A percentile compares a stretch with the other conserved stretches of the same genome.
These are phyloP conservation scores for Troilus luridus DNA, from an alignment of 2,888 invertebrate species.

Conservation along the genomic window DNA sequence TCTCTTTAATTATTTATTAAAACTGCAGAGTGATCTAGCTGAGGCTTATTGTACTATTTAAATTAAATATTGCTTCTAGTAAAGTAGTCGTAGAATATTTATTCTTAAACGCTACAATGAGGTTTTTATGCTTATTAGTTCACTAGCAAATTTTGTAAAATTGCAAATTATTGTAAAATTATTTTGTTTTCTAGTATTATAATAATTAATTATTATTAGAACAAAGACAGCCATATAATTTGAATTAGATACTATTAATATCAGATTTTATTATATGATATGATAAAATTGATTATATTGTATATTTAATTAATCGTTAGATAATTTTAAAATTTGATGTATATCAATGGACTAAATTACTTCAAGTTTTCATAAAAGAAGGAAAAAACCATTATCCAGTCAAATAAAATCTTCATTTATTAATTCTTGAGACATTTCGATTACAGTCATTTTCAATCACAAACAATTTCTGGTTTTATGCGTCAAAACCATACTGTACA, in stretches of 20 bases:
- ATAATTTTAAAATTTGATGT: no score
- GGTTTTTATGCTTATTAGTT: constrained; percentile 32
- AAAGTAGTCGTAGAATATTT: background rate
- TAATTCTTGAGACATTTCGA: no score
- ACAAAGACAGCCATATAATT: background rate
- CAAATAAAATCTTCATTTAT: no score
- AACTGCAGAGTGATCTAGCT: constrained; percentile 1
- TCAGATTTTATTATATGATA: background rate
- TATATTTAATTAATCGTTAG: no score
- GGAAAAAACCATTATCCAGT: no score
- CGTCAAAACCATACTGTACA: no score
- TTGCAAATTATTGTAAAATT: constrained; percentile 13
- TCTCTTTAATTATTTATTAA: background rate
- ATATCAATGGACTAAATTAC: no score
- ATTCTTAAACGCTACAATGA: constrained; percentile 26
- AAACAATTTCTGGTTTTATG: no score
- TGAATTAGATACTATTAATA: background rate
- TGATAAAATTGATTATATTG: no score
- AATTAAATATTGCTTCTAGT: constrained; percentile 7
- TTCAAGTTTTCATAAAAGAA: no score
- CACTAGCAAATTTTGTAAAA: background rate
- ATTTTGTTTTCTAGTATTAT: background rate
- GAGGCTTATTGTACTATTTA: constrained; percentile 5
- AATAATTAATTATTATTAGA: background rate
- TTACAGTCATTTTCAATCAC: no score